Base-by-base conservation (phyloP, 1,140 invertebrate genomes). In the Philopotamus ludificatus region DNA sequence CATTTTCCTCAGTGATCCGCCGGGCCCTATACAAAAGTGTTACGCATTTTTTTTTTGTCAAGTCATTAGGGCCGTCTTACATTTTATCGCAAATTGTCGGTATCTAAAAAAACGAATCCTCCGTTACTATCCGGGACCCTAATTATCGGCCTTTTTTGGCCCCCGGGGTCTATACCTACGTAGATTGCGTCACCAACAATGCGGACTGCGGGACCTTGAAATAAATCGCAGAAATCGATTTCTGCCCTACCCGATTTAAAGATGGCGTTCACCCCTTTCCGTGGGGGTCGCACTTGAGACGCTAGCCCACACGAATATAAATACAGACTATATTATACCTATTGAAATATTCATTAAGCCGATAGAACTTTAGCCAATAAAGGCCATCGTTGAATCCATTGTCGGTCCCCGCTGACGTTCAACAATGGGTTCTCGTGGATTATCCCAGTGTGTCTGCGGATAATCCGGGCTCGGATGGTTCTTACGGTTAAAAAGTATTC, bases 181-280 rank as follows among this genome's bases (percentile, higher is more conserved):
- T 7, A 7, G 4, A 34, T 34, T 57, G 39, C 54, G 54, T 57
- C 54, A 57, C 4, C n/a, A 22, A 42, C 34, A 22, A 53, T 57
- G 54, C 54, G 54, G 54, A 57, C 34, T n/a, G 12, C n/a, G 12
- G 12, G 22, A 12, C 54, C 54, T 57, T 57, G 54, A 42, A 57
- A 41, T 16, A 20, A 50, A 22, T 7, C 21, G 23, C 50, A 4
- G 22, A 22, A 57, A 57, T 57, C 54, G 54, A 57, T 57, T 57
- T 21, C n/a, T 42, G 10, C 54, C 39, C 54, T 42, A 23, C 18
- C 54, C 34, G 20, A 57, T 34, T 42, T 57, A 57, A 42, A 42
- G 3, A 18, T 34, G 28, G 28, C 28, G 28, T 12, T 34, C 12
- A 12, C 28, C 28, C 28, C 28, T 7, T 34, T 34, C 28, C 28